Evolutionary conservation across 2,888 invertebrate species (phyloP).

Genomic region (Lissonota sp.): DNA sequence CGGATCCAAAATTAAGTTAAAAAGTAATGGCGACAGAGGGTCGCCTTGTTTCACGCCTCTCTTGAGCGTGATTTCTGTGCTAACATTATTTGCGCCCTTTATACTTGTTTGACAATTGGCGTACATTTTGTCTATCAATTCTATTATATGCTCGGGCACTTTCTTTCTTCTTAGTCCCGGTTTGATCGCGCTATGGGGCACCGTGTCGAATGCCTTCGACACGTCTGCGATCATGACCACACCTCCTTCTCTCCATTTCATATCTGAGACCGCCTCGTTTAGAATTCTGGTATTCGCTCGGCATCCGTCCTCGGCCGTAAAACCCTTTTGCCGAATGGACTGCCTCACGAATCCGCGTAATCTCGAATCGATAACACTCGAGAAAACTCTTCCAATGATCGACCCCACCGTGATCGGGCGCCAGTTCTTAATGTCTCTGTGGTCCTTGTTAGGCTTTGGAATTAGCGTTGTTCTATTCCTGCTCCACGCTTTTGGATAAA

Average conservation of each 20-base stretch:
- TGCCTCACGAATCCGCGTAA: conserved; percentile 64
- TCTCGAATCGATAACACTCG: conserved; percentile 72
- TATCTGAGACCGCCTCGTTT: conserved; percentile 5
- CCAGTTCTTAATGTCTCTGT: conserved; percentile 70
- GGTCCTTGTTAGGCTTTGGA: conserved; percentile 75
- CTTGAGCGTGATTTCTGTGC: conserved; percentile 5
- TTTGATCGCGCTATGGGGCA: conserved; percentile 57
- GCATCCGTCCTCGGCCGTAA: conserved; percentile 71
- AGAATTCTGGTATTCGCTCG: conserved; percentile 56
- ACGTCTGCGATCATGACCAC: conserved; percentile 60
- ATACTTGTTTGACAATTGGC: conserved; percentile 22
- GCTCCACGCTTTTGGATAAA: conserved; percentile 70
- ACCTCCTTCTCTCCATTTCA: conserved; percentile 43
- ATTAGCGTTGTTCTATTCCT: conserved; percentile 75
- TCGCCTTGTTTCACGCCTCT: conserved; percentile 41
- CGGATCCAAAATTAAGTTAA: conserved; percentile 66
- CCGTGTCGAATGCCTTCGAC: conserved; percentile 69
- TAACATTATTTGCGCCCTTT: not conserved
- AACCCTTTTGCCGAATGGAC: too few species aligned
- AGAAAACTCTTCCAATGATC: conserved; percentile 73
- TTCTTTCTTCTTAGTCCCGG: conserved; percentile 42
- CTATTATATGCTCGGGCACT: not conserved
- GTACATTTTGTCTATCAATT: conserved; percentile 44
- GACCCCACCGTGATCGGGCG: conserved; percentile 76
- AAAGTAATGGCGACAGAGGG: conserved; percentile 30